phyloP scores from a whole-genome alignment of 2,888 invertebrate genomes.

The Erebia palarica region DNA sequence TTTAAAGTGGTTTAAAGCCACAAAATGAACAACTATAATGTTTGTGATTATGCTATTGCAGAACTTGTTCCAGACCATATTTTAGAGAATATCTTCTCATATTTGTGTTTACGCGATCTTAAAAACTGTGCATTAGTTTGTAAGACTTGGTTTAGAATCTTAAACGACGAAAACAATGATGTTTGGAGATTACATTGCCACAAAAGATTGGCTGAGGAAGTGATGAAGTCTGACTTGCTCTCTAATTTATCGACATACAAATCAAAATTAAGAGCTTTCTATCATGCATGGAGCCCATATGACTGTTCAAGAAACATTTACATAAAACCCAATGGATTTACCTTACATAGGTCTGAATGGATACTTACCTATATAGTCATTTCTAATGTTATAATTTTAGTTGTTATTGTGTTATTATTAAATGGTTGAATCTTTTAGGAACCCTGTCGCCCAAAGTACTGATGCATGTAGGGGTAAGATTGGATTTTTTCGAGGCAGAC shows the following conservation, averaged over 20 bases:
- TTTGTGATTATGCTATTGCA: slow-evolving; percentile 51
- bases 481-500: slow-evolving; percentile 94
- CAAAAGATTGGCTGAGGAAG: slow-evolving; percentile 91
- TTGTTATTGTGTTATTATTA: neutral
- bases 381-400: neutral
- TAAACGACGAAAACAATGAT: slow-evolving; percentile 96
- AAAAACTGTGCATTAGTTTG: slow-evolving; percentile 95
- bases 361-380: neutral
- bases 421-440: slow-evolving; percentile 76
- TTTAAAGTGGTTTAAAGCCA: neutral
- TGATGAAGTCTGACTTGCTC: slow-evolving; percentile 94
- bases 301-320: slow-evolving; percentile 99
- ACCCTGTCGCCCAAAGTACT: slow-evolving; percentile 99
- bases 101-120: slow-evolving; percentile 92
- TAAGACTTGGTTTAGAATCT: slow-evolving; percentile 94
- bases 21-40: slow-evolving; percentile 32
- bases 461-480: slow-evolving; percentile 96
- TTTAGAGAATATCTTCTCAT: slow-evolving; percentile 95
- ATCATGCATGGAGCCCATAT: slow-evolving; percentile 98
- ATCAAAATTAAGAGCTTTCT: slow-evolving; percentile 95
- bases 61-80: slow-evolving; percentile 89
- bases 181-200: slow-evolving; percentile 96
- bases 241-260: slow-evolving; percentile 94
- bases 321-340: slow-evolving; percentile 98
- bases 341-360: slow-evolving; percentile 88